Conservation (phyloP, 2,113 vertebrate genomes). For the Podilymbus podiceps region DNA sequence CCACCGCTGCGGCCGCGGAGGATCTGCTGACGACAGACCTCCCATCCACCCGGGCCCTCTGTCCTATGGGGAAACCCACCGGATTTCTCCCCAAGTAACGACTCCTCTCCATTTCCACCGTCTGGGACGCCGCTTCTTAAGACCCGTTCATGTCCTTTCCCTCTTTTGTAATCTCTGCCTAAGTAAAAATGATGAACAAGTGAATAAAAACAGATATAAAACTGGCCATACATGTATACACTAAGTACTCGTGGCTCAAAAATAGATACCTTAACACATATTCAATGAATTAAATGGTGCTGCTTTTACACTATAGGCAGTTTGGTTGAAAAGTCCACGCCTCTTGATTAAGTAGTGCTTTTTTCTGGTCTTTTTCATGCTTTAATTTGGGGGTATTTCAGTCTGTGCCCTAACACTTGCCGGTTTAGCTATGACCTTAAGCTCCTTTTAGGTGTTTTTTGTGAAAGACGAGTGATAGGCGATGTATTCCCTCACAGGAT, state of each 20-base stretch:
- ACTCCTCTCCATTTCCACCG: fast-evolving
- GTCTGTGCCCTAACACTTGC: neutral
- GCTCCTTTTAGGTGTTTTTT: neutral
- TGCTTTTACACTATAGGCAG: neutral
- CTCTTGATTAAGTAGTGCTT: neutral
- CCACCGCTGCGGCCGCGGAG: neutral
- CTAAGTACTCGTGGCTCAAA: neutral
- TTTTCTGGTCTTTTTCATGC: neutral
- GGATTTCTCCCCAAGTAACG: neutral
- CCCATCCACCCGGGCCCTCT: neutral
- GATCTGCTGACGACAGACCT: neutral
- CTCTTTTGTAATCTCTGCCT: neutral
- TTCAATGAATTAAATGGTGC: neutral
- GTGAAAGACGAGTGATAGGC: neutral
- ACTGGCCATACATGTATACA: fast-evolving
- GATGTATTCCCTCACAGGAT: neutral
- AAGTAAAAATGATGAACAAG: neutral
- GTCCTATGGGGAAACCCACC: neutral
- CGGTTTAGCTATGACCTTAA: neutral
- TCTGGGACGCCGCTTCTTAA: neutral
- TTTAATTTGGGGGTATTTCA: neutral
- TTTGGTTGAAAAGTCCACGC: neutral
- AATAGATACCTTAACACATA: neutral
- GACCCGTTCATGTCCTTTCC: neutral
- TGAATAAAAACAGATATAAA: neutral